Evolutionary conservation across 2,888 invertebrate genomes (phyloP), one percentile per base, ranked within the genome.

Genomic region (Chrysina gloriosa): DNA sequence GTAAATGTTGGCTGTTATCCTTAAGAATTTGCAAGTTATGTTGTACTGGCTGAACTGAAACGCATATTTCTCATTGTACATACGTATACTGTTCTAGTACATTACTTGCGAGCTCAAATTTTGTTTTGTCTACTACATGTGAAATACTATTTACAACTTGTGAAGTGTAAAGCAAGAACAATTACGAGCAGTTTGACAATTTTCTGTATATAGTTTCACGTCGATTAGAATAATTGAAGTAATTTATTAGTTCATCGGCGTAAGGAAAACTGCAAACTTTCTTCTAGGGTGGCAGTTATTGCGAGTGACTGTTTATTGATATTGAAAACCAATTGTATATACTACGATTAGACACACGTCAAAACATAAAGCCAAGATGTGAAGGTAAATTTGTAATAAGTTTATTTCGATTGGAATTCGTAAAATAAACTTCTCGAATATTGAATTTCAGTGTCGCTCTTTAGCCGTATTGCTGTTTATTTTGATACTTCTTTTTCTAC

Each of bases 301-400:
- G 11, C 27, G 11, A 48, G 25, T 52, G 52, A 7, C 31, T 52
- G 52, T 52, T 31, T 52, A 52, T 52, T 52, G 52, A 31, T 31
- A 52, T 31, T 52, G 19, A 31, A 52, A 52, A 52, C 52, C 52
- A 31, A 52, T 52, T 52, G 31, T 52, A 19, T 52, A 52, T 31
- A 52, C 31, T 52, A 31, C 31, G 52, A 19, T 11, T 31, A 16
- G 31, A 31, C 29, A 21, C 29, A 52, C 52, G 52, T 31, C 52
- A 31, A 52, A 52, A 52, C 52, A 52, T 34, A 29, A 16, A 5
- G 19, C 11, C 21, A 9, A 52, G 16, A 31, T 52, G 31, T 31
- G 16, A 31, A 29, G 29, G 16, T 29, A 52, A 31, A 31, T 16
- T n/a, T 19, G 52, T 52, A 52, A 52, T 19, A 29, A 14, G 52